phyloP scores from a whole-genome alignment of 2,113 vertebrate genomes.

The Nerophis ophidion region DNA sequence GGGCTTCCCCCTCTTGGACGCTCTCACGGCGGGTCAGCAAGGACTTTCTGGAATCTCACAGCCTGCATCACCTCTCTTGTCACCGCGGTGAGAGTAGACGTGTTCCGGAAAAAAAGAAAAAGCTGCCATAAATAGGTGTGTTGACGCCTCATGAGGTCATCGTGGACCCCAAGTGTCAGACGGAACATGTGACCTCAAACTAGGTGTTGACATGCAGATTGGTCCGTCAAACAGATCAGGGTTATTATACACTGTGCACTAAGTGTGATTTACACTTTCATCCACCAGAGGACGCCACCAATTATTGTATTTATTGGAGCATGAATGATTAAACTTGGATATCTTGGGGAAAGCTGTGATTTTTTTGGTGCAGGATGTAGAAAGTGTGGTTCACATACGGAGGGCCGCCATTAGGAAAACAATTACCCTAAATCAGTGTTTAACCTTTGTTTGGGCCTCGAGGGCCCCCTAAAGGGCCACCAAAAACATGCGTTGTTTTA shows the following conservation, averaged over 20 bases:
- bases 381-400: neutral
- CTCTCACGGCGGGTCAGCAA: constrained; percentile 64
- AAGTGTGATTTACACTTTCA: neutral
- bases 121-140: constrained; percentile 2
- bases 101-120: constrained; percentile 11
- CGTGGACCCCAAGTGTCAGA: neutral
- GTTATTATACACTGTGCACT: no score
- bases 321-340: constrained; percentile 12
- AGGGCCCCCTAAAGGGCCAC: no score
- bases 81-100: constrained; percentile 34
- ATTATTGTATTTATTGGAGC: no score
- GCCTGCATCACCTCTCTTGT: constrained; percentile 19
- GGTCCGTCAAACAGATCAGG: neutral
- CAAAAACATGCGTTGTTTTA: no score
- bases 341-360: constrained; percentile 1
- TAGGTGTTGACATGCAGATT: neutral
- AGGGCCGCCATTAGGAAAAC: no score
- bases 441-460: no score
- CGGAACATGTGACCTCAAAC: neutral
- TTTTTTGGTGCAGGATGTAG: constrained; percentile 1
- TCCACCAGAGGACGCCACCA: neutral
- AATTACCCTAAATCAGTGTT: no score
- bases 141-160: neutral
- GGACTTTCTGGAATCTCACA: constrained; percentile 73
- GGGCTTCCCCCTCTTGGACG: constrained; percentile 58